Evolutionary conservation across 2,797 vertebrate genomes (phyloP).

Genomic region (Mastacembelus armatus): DNA sequence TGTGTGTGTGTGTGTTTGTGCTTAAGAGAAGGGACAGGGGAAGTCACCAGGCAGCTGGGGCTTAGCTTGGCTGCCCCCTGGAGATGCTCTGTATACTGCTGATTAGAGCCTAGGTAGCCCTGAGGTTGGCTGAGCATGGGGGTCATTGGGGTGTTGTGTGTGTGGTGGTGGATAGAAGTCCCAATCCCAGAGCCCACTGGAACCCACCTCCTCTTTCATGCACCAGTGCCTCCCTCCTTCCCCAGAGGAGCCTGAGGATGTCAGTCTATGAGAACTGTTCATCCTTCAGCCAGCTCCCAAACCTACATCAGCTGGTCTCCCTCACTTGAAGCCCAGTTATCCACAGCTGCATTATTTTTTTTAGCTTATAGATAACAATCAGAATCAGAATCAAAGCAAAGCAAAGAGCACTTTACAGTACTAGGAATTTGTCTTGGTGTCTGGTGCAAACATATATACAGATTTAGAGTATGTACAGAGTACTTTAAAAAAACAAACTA

Average conservation of each 20-base stretch:
- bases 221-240: constrained; percentile 52
- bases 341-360: constrained; percentile 60
- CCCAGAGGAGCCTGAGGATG: constrained; percentile 63
- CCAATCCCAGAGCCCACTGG: constrained; percentile 62
- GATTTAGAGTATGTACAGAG: no score
- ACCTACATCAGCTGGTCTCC: constrained; percentile 56
- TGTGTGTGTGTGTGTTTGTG: constrained; percentile 36
- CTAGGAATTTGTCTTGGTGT: no score
- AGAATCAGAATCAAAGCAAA: no score
- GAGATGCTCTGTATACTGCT: constrained; percentile 84
- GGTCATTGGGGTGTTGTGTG: constrained; percentile 18
- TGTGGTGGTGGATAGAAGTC: constrained; percentile 44
- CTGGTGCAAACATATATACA: no score
- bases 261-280: constrained; percentile 74
- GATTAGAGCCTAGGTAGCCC: constrained; percentile 81
- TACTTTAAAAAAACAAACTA: no score
- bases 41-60: constrained; percentile 78
- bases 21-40: constrained; percentile 53
- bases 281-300: constrained; percentile 78
- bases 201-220: constrained; percentile 57
- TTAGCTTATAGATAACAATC: no score
- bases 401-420: no score
- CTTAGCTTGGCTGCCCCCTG: constrained; percentile 64
- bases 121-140: constrained; percentile 63
- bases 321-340: constrained; percentile 57